phyloP scores from a whole-genome alignment of 1,140 invertebrate genomes.

The Ganaspis sp. region DNA sequence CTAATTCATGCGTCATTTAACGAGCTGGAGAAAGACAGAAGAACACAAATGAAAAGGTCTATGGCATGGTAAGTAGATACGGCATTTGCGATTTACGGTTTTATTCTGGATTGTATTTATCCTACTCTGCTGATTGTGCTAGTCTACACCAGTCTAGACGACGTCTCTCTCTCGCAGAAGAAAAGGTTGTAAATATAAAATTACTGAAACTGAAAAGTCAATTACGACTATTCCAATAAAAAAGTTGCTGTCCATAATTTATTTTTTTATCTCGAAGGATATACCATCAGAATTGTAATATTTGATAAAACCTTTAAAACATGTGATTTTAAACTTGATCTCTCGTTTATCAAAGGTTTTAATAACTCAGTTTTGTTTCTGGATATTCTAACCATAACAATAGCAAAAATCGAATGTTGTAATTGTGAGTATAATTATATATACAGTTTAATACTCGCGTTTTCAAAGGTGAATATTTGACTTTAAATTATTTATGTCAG shows the following conservation, averaged over 20 bases:
- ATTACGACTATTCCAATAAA: not conserved
- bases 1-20: no score
- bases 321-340: not conserved
- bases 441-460: not conserved
- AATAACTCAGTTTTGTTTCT: not conserved
- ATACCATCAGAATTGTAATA: not conserved
- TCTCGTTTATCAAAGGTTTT: not conserved
- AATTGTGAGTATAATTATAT: not conserved
- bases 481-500: not conserved
- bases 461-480: not conserved
- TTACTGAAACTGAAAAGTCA: not conserved
- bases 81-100: no score
- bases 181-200: not conserved
- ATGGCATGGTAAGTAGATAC: no score
- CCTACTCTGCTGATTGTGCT: no score
- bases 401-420: not conserved
- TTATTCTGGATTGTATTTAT: no score
- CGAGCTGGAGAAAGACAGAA: no score
- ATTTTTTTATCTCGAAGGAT: not conserved
- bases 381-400: not conserved
- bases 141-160: no score
- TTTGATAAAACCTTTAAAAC: not conserved
- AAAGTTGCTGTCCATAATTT: not conserved
- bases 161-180: not conserved
- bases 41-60: no score